phyloP scores from a whole-genome alignment of 1,140 invertebrate genomes.

The Drosophila sulfurigaster region DNA sequence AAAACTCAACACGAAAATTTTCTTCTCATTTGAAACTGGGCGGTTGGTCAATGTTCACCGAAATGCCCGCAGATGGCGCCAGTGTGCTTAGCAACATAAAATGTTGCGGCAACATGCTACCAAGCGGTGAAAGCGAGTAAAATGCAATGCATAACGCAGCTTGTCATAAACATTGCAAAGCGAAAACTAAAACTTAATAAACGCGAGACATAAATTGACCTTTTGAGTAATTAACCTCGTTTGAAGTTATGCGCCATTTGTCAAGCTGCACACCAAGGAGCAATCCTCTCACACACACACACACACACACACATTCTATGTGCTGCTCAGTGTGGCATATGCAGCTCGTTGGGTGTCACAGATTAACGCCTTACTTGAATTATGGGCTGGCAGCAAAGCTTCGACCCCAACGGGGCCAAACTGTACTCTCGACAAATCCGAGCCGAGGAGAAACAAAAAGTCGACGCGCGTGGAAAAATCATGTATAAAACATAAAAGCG shows the following conservation, averaged over 20 bases:
- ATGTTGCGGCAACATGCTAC: slow-evolving; percentile 26
- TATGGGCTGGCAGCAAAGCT: slow-evolving; percentile 53
- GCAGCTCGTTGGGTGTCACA: slow-evolving; percentile 62
- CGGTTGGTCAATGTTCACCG: neutral
- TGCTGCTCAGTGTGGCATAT: neutral
- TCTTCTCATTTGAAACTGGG: neutral
- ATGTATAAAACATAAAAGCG: slow-evolving; percentile 76
- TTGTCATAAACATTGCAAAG: slow-evolving; percentile 11
- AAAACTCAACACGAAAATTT: slow-evolving; percentile 57
- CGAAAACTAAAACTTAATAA: slow-evolving; percentile 32
- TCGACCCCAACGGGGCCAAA: slow-evolving; percentile 30
- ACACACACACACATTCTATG: slow-evolving; percentile 12
- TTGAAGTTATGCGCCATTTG: slow-evolving; percentile 62
- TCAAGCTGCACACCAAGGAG: slow-evolving; percentile 46
- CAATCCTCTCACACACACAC: slow-evolving; percentile 12
- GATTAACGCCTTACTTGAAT: slow-evolving; percentile 76
- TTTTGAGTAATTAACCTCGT: slow-evolving; percentile 68
- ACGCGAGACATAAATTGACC: slow-evolving; percentile 51
- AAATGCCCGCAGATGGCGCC: slow-evolving; percentile 31
- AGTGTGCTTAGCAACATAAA: neutral
- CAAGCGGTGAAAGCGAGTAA: neutral
- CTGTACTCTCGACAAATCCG: slow-evolving; percentile 59
- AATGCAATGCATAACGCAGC: neutral
- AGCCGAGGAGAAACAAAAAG: slow-evolving; percentile 41
- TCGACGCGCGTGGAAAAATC: slow-evolving; percentile 64